Conservation (phyloP, 1,140 invertebrate species). For the Eulimnadia texana region DNA sequence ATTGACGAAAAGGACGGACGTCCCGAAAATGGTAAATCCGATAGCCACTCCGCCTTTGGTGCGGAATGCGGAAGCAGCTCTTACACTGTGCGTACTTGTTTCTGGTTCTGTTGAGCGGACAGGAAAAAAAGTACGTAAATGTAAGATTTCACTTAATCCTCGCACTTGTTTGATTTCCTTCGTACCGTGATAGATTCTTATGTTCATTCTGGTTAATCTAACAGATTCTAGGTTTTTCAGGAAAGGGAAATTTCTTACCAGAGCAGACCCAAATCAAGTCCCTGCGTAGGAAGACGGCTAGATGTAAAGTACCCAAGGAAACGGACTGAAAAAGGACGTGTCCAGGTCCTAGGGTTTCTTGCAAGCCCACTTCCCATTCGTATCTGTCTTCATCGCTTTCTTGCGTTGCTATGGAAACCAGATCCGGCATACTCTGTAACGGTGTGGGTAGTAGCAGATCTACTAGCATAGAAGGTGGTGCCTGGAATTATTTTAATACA, state of each 20-base stretch:
- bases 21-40: constrained; percentile 79
- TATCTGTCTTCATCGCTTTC: constrained; percentile 57
- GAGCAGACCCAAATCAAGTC: constrained; percentile 90
- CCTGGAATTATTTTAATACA: constrained; percentile 26
- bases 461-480: constrained; percentile 47
- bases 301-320: constrained; percentile 66
- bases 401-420: constrained; percentile 82
- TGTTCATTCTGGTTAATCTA: no score
- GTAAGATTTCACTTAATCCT: no score
- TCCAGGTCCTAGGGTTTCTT: constrained; percentile 79
- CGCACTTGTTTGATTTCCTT: no score
- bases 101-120: constrained; percentile 50
- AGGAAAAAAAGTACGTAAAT: no score
- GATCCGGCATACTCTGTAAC: constrained; percentile 56
- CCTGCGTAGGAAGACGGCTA: constrained; percentile 68
- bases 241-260: no score
- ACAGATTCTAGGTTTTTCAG: no score
- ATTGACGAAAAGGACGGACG: constrained; percentile 82
- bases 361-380: constrained; percentile 80
- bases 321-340: constrained; percentile 72
- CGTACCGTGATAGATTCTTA: no score
- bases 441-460: constrained; percentile 73
- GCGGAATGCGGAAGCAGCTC: constrained; percentile 59
- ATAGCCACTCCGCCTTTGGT: constrained; percentile 86
- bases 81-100: constrained; percentile 67